Evolutionary conservation across 2,113 vertebrate genomes (phyloP).

Genomic region (Triplophysa siluroides): DNA sequence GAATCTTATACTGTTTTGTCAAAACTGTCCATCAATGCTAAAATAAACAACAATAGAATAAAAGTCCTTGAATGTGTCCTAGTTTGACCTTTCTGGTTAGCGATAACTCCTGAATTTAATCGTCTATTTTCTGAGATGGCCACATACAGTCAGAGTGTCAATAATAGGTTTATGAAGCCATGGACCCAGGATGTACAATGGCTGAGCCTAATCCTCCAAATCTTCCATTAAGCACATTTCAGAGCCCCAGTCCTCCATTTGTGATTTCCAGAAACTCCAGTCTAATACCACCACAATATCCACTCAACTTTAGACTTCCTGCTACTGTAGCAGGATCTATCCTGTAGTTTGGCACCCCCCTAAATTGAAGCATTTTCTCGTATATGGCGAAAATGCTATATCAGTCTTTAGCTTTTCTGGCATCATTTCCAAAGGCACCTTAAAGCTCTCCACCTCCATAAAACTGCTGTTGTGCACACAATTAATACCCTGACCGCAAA

Average conservation of each 20-base stretch:
- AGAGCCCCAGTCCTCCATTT: slow-evolving; percentile 10
- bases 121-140: neutral
- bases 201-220: slow-evolving; percentile 49
- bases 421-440: neutral
- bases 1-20: no score
- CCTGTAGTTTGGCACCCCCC: neutral
- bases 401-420: neutral
- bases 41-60: neutral
- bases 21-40: no score
- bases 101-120: slow-evolving; percentile 2
- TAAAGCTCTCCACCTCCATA: neutral
- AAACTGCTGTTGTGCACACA: neutral
- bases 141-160: slow-evolving; percentile 8
- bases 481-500: slow-evolving; percentile 26
- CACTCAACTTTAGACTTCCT: slow-evolving; percentile 11
- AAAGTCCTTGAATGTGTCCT: neutral
- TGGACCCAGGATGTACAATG: slow-evolving; percentile 23
- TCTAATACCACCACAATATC: slow-evolving; percentile 24
- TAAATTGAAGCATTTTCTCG: neutral
- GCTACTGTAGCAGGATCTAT: neutral
- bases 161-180: slow-evolving; percentile 17
- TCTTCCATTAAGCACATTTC: slow-evolving; percentile 46
- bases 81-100: neutral
- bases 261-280: slow-evolving; percentile 27
- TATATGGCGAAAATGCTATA: neutral